Conservation (phyloP, 2,797 vertebrate genomes). For the Chromobotia macracanthus region DNA sequence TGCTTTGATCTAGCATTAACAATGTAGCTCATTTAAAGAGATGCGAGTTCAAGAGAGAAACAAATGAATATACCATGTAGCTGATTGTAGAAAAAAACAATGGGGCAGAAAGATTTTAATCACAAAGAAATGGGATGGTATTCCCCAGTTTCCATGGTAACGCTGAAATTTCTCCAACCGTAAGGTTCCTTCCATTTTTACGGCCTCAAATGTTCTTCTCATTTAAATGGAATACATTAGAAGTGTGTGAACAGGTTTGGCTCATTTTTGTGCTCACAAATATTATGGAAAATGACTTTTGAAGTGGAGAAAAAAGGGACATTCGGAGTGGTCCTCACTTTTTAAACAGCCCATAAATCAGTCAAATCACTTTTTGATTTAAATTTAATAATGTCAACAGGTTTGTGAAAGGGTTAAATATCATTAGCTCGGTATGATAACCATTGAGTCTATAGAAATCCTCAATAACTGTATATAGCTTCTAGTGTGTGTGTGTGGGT, state of each 20-base stretch:
- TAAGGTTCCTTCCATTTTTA: constrained; percentile 37
- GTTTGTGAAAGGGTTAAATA: not conserved
- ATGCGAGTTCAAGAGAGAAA: no score
- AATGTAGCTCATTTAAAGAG: constrained; percentile 38
- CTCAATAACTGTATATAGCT: not conserved
- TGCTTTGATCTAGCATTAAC: constrained; percentile 46
- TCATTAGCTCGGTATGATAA: not conserved
- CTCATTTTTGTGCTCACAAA: not conserved
- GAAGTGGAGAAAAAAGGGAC: no score
- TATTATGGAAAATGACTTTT: no score
- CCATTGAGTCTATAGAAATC: not conserved
- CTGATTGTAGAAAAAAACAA: constrained; percentile 10
- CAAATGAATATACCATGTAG: constrained; percentile 39
- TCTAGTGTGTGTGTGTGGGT: no score
- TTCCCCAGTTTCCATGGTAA: constrained; percentile 83
- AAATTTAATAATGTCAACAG: not conserved
- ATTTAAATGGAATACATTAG: constrained; percentile 3
- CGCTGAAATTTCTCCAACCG: constrained; percentile 56
- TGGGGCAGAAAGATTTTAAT: constrained; percentile 27
- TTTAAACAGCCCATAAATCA: no score
- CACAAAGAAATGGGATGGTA: constrained; percentile 61
- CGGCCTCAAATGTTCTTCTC: constrained; percentile 21
- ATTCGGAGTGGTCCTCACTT: no score
- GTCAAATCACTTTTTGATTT: no score
- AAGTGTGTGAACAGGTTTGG: constrained; percentile 21